Percentiles rank a stretch among this genome's conserved stretches.
phyloP scores from a whole-genome alignment of 2,797 vertebrate species.

The Epinephelus coioides region DNA sequence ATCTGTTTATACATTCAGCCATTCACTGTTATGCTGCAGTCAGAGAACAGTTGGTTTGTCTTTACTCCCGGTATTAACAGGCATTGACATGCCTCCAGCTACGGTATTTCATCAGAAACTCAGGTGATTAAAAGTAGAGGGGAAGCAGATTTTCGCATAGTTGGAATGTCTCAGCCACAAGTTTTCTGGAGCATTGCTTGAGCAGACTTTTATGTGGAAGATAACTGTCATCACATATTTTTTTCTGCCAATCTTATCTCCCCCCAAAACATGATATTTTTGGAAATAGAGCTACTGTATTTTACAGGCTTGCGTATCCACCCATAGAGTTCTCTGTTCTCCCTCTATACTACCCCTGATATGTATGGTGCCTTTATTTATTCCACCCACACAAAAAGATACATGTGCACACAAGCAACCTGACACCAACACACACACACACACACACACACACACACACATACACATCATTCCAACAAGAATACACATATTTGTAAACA shows the following conservation, averaged over 20 bases:
- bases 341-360: slow-evolving; percentile 54
- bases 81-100: slow-evolving; percentile 52
- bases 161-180: slow-evolving; percentile 66
- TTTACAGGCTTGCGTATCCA: slow-evolving; percentile 58
- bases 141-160: slow-evolving; percentile 63
- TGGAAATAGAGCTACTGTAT: slow-evolving; percentile 73
- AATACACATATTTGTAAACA: slow-evolving; percentile 73
- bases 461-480: slow-evolving; percentile 51
- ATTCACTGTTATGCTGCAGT: slow-evolving; percentile 28
- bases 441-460: slow-evolving; percentile 21
- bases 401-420: slow-evolving; percentile 51
- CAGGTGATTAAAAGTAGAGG: slow-evolving; percentile 69
- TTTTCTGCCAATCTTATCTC: slow-evolving; percentile 65
- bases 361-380: slow-evolving; percentile 63
- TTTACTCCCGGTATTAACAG: slow-evolving; percentile 56
- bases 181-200: slow-evolving; percentile 68
- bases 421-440: slow-evolving; percentile 29
- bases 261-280: slow-evolving; percentile 68
- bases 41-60: slow-evolving; percentile 47
- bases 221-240: slow-evolving; percentile 74
- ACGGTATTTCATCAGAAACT: slow-evolving; percentile 73
- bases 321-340: slow-evolving; percentile 53
- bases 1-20: slow-evolving; percentile 20
- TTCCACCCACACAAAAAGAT: slow-evolving; percentile 68
- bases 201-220: slow-evolving; percentile 72